Evolutionary conservation across 1,140 invertebrate genomes (phyloP).

Genomic region (Metaphire vulgaris): DNA sequence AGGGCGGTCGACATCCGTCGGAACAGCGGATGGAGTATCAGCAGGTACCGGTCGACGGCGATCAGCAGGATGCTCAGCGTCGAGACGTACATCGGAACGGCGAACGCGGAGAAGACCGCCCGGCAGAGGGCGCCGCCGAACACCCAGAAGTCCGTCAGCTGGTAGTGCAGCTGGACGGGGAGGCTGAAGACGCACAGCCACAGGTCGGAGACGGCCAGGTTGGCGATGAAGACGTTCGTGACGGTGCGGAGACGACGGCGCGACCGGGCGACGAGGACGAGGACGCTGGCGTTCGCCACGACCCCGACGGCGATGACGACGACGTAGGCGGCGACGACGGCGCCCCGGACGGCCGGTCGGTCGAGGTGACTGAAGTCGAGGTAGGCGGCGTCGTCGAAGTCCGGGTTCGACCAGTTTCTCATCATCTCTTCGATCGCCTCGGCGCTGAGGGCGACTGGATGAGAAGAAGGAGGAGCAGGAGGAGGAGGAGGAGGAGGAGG

Average conservation of each 20-base stretch:
- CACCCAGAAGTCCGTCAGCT: conserved; percentile 76
- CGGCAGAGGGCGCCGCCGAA: conserved; percentile 57
- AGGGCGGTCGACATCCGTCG: conserved; percentile 38
- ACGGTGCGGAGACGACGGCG: conserved; percentile 91
- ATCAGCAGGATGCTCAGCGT: conserved; percentile 66
- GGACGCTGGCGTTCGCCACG: conserved; percentile 77
- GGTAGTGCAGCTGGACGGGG: conserved; percentile 66
- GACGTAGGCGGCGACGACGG: conserved; percentile 44
- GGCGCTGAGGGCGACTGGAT: too few relatives aligned
- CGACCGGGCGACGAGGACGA: conserved; percentile 77
- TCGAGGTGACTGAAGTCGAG: conserved; percentile 19
- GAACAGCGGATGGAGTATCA: conserved; percentile 59
- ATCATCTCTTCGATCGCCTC: too few relatives aligned
- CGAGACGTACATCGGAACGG: conserved; percentile 63
- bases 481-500: too few relatives aligned
- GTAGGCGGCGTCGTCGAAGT: not conserved
- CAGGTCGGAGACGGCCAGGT: conserved; percentile 90
- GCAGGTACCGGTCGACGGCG: conserved; percentile 63
- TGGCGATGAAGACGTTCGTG: conserved; percentile 94
- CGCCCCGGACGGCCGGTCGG: conserved; percentile 17
- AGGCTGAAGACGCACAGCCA: conserved; percentile 83
- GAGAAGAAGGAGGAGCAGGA: too few relatives aligned
- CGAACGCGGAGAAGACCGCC: conserved; percentile 45
- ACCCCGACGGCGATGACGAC: conserved; percentile 48
- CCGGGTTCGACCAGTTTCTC: not conserved